Conservation (phyloP, 2,888 invertebrate genomes). For the Notodonta dromedarius region DNA sequence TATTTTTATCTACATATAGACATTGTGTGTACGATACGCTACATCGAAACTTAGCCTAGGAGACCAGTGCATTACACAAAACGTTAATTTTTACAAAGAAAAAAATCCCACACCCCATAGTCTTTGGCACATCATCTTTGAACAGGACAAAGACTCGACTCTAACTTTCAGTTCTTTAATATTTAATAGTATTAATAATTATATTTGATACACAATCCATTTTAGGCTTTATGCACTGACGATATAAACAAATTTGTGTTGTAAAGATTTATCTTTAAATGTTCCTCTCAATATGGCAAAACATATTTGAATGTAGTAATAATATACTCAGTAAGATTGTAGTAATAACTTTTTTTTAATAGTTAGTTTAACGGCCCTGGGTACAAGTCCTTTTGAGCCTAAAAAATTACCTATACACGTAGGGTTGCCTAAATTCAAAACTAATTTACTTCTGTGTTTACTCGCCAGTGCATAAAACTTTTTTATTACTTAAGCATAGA, state of each 20-base stretch:
- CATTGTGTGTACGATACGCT: conserved; percentile 76
- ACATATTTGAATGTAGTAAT: background rate
- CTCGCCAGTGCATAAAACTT: background rate
- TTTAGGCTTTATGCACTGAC: conserved; percentile 31
- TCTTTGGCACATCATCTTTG: conserved; percentile 84
- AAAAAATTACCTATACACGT: too few species aligned
- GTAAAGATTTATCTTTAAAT: background rate
- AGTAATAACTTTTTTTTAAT: too few species aligned
- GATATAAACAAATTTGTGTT: conserved; percentile 12
- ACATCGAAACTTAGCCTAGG: conserved; percentile 68
- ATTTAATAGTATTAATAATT: conserved; percentile 52
- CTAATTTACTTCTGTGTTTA: background rate
- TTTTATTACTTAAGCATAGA: background rate
- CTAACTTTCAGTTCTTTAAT: conserved; percentile 71
- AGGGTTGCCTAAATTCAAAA: background rate
- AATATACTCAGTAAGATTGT: too few species aligned
- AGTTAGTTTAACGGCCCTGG: too few species aligned
- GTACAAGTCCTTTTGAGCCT: too few species aligned
- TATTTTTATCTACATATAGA: conserved; percentile 82
- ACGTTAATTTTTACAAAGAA: conserved; percentile 60
- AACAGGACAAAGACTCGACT: conserved; percentile 79
- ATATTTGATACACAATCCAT: conserved; percentile 54
- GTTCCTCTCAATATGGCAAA: background rate
- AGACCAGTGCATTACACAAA: conserved; percentile 79
- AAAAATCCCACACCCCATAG: conserved; percentile 68